A percentile compares a stretch with the other conserved stretches of the same genome.
These are phyloP conservation scores for Illadopsis cleaveri DNA, from an alignment of 2,113 vertebrate species.

Conservation along the genomic window DNA sequence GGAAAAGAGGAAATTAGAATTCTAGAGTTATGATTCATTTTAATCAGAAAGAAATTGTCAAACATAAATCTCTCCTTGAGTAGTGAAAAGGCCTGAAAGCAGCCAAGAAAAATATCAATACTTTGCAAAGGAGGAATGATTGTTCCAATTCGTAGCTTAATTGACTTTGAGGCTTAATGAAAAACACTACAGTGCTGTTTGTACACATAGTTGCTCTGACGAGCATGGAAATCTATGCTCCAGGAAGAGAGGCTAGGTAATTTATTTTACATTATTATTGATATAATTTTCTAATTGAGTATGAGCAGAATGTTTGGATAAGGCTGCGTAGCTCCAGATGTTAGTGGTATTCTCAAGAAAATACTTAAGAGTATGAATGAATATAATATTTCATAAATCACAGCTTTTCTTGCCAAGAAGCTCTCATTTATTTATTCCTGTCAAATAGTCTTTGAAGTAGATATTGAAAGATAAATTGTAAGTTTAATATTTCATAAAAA, in stretches of 20 bases:
- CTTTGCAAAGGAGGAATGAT: constrained; percentile 91
- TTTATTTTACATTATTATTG: constrained; percentile 67
- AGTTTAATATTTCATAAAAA: constrained; percentile 47
- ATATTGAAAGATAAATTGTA: constrained; percentile 47
- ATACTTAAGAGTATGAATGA: constrained; percentile 47
- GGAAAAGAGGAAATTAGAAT: constrained; percentile 81
- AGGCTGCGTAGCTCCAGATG: constrained; percentile 38
- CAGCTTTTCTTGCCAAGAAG: constrained; percentile 42
- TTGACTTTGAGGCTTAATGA: constrained; percentile 95
- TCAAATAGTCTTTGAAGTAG: constrained; percentile 54
- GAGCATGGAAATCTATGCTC: constrained; percentile 11
- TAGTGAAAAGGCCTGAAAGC: constrained; percentile 82
- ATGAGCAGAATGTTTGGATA: constrained; percentile 53
- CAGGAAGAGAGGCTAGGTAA: constrained; percentile 50
- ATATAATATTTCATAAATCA: constrained; percentile 63
- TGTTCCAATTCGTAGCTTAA: constrained; percentile 89
- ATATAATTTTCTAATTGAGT: constrained; percentile 68
- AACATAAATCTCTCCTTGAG: constrained; percentile 83
- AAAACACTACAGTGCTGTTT: constrained; percentile 78
- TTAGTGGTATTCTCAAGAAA: constrained; percentile 63
- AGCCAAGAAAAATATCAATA: constrained; percentile 89
- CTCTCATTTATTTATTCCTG: constrained; percentile 61
- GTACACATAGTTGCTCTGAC: constrained; percentile 75
- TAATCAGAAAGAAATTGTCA: constrained; percentile 85
- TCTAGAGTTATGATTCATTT: constrained; percentile 85